A percentile compares a stretch with the other conserved stretches of the same genome.
These are phyloP conservation scores for Pollenia labialis DNA, from an alignment of 2,888 invertebrate genomes.

Conservation along the genomic window DNA sequence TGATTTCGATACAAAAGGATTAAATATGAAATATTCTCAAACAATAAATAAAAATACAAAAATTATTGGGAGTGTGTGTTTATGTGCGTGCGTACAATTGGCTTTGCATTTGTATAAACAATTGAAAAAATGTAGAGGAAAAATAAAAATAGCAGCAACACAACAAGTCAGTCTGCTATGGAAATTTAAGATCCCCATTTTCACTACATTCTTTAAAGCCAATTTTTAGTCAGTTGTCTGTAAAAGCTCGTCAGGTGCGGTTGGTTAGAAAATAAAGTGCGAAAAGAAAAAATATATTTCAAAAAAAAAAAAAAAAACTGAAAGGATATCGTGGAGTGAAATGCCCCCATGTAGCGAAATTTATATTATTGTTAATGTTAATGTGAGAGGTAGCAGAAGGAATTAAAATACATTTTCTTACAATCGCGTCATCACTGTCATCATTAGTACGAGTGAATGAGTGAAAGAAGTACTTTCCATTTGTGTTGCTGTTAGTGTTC, in stretches of 20 bases:
- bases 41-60: conserved; percentile 21
- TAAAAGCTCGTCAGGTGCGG: conserved; percentile 65
- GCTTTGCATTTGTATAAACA: neutral
- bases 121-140: conserved; percentile 20
- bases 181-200: conserved; percentile 51
- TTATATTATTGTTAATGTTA: conserved; percentile 22
- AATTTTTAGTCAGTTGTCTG: conserved; percentile 58
- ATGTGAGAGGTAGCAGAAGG: neutral
- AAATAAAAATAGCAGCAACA: conserved; percentile 3
- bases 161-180: conserved; percentile 31
- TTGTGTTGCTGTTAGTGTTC: neutral
- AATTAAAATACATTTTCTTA: conserved; percentile 35
- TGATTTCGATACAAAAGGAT: conserved; percentile 34
- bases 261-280: conserved; percentile 24
- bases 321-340: neutral
- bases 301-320: neutral
- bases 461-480: neutral
- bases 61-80: neutral
- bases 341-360: conserved; percentile 6
- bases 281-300: conserved; percentile 1
- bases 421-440: conserved; percentile 64
- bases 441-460: conserved; percentile 17
- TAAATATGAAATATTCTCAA: conserved; percentile 36
- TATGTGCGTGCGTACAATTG: neutral
- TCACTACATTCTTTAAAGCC: conserved; percentile 1